Evolutionary conservation across 2,888 invertebrate genomes (phyloP).

Genomic region (Magallana nippona): DNA sequence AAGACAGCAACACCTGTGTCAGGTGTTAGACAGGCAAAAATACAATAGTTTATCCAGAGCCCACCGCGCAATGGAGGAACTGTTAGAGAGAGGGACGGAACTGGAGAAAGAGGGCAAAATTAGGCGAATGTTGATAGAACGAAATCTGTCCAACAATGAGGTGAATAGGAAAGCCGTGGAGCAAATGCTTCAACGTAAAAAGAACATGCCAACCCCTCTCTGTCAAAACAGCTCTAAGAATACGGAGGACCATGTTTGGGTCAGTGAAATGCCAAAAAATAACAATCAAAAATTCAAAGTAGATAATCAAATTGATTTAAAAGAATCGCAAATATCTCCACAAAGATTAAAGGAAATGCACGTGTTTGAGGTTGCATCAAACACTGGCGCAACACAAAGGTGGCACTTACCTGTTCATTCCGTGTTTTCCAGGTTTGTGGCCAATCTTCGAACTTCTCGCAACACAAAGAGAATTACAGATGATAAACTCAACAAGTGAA

Average conservation of each 20-base stretch:
- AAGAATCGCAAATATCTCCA: background rate
- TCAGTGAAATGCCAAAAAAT: constrained; percentile 6
- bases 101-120: background rate
- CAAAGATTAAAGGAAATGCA: background rate
- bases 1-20: background rate
- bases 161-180: background rate
- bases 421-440: background rate
- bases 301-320: no score
- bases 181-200: background rate
- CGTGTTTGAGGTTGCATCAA: background rate
- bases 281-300: background rate
- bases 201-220: background rate
- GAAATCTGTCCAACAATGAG: background rate
- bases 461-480: background rate
- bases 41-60: background rate
- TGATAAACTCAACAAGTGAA: background rate
- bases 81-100: background rate
- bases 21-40: constrained; percentile 29
- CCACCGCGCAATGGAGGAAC: constrained; percentile 17
- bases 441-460: constrained; percentile 7
- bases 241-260: background rate
- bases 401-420: constrained; percentile 12
- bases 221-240: background rate
- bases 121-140: background rate
- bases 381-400: constrained; percentile 1